Evolutionary conservation across 2,888 invertebrate genomes (phyloP).

Genomic region (Allacma fusca): DNA sequence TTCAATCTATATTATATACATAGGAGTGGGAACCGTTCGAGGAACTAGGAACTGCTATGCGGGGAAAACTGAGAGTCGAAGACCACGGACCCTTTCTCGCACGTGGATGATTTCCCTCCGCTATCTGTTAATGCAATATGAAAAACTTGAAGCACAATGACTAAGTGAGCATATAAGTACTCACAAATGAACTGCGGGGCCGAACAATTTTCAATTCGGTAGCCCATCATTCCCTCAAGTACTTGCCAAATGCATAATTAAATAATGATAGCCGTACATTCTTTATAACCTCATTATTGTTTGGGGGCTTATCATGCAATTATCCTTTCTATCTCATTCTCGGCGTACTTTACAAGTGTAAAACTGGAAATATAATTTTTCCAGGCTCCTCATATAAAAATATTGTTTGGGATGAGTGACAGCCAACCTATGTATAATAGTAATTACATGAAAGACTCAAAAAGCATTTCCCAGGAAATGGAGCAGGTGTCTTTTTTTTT

Average conservation of each 20-base stretch:
- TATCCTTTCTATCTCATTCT: neutral
- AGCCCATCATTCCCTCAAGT: conserved; percentile 2
- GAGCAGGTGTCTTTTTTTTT: neutral
- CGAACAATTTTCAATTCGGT: neutral
- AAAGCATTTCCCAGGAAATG: too few relatives aligned
- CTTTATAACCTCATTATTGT: neutral
- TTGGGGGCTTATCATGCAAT: neutral
- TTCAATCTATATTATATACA: neutral
- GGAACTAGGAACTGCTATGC: neutral
- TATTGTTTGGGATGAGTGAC: too few relatives aligned
- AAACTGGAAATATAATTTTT: neutral
- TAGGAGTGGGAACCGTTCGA: neutral
- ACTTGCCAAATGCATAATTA: conserved; percentile 12
- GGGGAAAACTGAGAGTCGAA: neutral
- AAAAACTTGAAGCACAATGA: conserved; percentile 4
- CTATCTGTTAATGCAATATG: neutral
- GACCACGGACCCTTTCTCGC: conserved; percentile 1
- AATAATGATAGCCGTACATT: neutral
- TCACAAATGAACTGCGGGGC: neutral
- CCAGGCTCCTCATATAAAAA: neutral
- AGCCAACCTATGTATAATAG: too few relatives aligned
- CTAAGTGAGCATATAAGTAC: neutral
- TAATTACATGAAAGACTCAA: too few relatives aligned
- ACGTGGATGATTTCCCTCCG: neutral
- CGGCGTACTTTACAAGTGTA: neutral